Base-by-base conservation (phyloP, 2,113 vertebrate species). In the Amblyornis subalaris region DNA sequence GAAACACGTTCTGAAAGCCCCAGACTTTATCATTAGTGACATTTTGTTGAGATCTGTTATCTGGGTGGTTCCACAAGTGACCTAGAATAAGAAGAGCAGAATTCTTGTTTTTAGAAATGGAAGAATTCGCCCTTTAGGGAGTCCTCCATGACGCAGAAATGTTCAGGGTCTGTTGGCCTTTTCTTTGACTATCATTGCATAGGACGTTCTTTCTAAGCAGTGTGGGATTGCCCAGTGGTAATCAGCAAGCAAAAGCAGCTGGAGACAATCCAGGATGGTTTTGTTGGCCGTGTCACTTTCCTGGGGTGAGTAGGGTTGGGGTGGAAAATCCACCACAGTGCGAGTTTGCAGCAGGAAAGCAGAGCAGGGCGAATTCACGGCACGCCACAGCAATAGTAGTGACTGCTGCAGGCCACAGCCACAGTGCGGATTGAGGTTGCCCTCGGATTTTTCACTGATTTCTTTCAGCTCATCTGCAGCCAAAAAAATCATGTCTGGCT, bases 81-180 rank as follows among this genome's bases (percentile, higher is more conserved):
- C 95, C 91, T 88, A 95, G 71, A 96, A 94, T 88, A 94, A 82
- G 91, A 82, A 70, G 14, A 94, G 42, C 83, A 91, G 62, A 95
- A 85, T 95, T 96, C 89, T 95, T 76, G 66, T 79, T 95, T 80
- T 96, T 86, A 93, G 89, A 93, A 91, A 70, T 89, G 85, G 93
- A 64, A 96, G 71, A 92, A 72, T 21, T 91, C 92, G 67, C 82
- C 78, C 91, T 96, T 95, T 85, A 71, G 29, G 71, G 66, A 91
- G 66, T 84, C 44, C 26, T 93, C 57, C 33, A 1, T 72, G 65
- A 81, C 14, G 1, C 62, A 91, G 45, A 94, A 92, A 75, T 82
- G 81, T 45, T 67, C 54, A 24, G 65, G 42, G 58, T 57, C 84
- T 20, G 1, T 42, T 33, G 36, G 71, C 58, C 74, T 93, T 75